Percentiles rank a stretch among this genome's conserved stretches.
These are phyloP conservation scores for Microtus montanus DNA, from an alignment of 2,113 vertebrate species.

Conservation along the genomic window DNA sequence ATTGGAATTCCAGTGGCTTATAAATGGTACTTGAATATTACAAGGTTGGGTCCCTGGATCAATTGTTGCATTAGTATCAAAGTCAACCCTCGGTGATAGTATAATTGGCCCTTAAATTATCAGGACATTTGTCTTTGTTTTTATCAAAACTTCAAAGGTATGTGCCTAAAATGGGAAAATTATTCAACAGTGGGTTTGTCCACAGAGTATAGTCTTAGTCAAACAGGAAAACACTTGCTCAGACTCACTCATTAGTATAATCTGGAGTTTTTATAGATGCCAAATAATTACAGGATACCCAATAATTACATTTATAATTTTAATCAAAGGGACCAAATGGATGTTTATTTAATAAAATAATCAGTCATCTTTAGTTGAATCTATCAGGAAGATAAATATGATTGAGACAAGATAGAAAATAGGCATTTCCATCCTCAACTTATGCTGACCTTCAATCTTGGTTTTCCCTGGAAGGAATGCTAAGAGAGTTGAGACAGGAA, in stretches of 20 bases:
- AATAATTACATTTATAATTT: conserved; percentile 43
- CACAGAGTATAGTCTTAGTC: not conserved
- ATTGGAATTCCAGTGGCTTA: not conserved
- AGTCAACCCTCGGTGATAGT: not conserved
- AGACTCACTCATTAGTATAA: conserved; percentile 37
- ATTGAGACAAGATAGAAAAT: not conserved
- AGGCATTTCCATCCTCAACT: conserved; percentile 19
- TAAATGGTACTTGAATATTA: conserved; percentile 27
- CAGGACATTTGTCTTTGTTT: not conserved
- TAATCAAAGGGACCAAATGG: conserved; percentile 31
- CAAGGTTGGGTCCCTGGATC: not conserved
- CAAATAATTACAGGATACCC: not conserved
- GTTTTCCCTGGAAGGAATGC: not conserved
- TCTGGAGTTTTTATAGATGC: conserved; percentile 16
- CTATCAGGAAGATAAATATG: conserved; percentile 21
- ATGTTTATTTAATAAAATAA: conserved; percentile 46
- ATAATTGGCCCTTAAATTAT: not conserved
- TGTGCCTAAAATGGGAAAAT: not conserved
- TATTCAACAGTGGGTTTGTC: not conserved
- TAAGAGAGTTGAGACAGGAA: not conserved
- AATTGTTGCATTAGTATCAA: not conserved
- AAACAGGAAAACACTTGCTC: conserved; percentile 35
- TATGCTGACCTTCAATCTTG: not conserved
- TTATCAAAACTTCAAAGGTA: conserved; percentile 28
- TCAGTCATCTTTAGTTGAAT: conserved; percentile 38